These are phyloP conservation scores for Drosophila quinaria DNA, from an alignment of 2,888 invertebrate species.

Conservation along the genomic window DNA sequence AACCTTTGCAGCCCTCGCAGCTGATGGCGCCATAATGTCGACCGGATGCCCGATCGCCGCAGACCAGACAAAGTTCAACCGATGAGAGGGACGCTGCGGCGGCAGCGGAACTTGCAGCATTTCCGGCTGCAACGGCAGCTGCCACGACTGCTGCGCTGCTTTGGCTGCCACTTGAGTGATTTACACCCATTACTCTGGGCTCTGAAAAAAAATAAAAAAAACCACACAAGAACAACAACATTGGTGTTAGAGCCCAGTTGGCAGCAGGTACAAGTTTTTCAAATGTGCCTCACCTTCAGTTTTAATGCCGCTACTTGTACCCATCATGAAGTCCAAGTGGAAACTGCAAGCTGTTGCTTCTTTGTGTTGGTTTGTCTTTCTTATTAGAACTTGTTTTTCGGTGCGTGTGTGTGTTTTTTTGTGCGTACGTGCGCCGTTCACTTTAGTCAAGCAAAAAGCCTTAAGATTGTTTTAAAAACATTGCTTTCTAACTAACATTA, in stretches of 20 bases:
- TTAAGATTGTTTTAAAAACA: conserved; percentile 33
- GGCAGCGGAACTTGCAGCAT: conserved; percentile 58
- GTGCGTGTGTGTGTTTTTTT: conserved; percentile 33
- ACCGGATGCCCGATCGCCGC: conserved; percentile 98
- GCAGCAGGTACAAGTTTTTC: conserved; percentile 33
- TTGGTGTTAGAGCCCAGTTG: conserved; percentile 1
- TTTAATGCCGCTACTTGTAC: conserved; percentile 80
- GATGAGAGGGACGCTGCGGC: conserved; percentile 58
- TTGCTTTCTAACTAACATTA: conserved; percentile 17
- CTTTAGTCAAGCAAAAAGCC: conserved; percentile 15
- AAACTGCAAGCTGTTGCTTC: conserved; percentile 66
- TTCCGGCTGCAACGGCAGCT: conserved; percentile 49
- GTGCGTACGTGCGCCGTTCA: conserved; percentile 53
- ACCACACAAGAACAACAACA: conserved; percentile 25
- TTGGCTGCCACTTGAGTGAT: conserved; percentile 52
- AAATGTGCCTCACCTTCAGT: conserved; percentile 76
- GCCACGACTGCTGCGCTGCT: conserved; percentile 45
- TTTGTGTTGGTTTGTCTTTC: conserved; percentile 61
- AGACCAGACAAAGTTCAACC: conserved; percentile 95
- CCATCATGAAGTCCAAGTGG: conserved; percentile 54
- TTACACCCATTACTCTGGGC: conserved; percentile 61
- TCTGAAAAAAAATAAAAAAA: conserved; percentile 43
- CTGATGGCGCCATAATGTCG: conserved; percentile 96
- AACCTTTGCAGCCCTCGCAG: conserved; percentile 98
- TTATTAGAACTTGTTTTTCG: conserved; percentile 71